Conservation (phyloP, 2,888 invertebrate species). For the Pogonocherus hispidulus region DNA sequence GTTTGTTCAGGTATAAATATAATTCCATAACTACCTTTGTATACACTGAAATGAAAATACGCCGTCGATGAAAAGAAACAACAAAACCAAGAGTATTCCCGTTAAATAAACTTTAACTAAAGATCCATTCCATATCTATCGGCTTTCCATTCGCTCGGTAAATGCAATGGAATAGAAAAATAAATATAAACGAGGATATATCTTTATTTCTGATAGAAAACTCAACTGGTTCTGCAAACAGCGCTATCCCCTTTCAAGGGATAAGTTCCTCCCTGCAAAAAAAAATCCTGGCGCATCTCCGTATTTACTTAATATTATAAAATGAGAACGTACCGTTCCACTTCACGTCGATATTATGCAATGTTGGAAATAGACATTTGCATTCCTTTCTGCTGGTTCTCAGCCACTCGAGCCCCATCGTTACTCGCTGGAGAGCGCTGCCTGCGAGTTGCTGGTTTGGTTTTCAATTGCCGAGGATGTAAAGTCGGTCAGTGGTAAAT, state of each 20-base stretch:
- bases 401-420: conserved; percentile 28
- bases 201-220: conserved; percentile 4
- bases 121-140: conserved; percentile 1
- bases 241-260: not conserved
- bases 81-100: not conserved
- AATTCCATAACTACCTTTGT: not conserved
- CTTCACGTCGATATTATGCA: conserved; percentile 41
- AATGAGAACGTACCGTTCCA: conserved; percentile 37
- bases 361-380: conserved; percentile 47
- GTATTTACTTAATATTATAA: conserved; percentile 41
- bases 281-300: conserved; percentile 18
- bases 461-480: not conserved
- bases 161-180: not conserved
- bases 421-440: conserved; percentile 1
- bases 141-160: not conserved
- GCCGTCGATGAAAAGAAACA: not conserved
- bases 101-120: not conserved
- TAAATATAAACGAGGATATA: conserved; percentile 1
- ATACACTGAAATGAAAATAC: not conserved
- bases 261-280: not conserved
- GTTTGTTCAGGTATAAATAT: too few species aligned
- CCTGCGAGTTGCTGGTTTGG: conserved; percentile 13
- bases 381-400: conserved; percentile 41
- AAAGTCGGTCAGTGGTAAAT: conserved; percentile 12
- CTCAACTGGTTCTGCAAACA: not conserved